Evolutionary conservation across 1,140 invertebrate species (phyloP), one percentile per base, ranked within the genome.

Genomic region (Wiebesia pumilae): DNA sequence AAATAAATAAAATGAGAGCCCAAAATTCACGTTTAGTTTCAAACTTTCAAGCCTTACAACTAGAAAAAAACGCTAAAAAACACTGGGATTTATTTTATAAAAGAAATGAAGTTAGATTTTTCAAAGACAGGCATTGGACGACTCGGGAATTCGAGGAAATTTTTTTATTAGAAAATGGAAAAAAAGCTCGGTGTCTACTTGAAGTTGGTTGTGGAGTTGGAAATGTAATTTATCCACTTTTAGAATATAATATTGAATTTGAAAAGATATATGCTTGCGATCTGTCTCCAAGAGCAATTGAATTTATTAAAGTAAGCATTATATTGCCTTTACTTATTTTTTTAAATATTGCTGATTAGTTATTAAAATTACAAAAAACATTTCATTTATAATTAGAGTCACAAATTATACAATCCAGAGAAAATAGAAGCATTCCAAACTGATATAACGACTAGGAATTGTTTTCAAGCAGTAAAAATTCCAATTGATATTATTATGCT

Each of bases 21-120:
- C 97, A 98, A 93, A 95, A 98, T 91, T 95, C 94, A 1, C 94
- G 97, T 24, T 89, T 97, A 16, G 95, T 99, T 0, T 93, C 95
- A 0, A 95, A 96, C 88, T 97, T 97, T 93, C 97, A 97, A 91
- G 97, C 97, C 51, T 94, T 95, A 10, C 96, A 97, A 92, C 90
- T 99, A 35, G 98, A 99, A 94, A 94, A 92, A 77, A 96, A 99
- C 90, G 97, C 98, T 0, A 96, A 97, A 90, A 97, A 97, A 88
- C 96, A 99, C 92, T 99, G 99, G 99, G 99, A 99, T 94, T 94
- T 98, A 77, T 99, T 99, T 94, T 99, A 99, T 91, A 99, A 99
- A 93, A 94, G 98, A 87, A 98, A 98, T 92, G 96, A 97, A 89
- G 96, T 95, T 0, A 95, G 96, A 89, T 99, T 99, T 91, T 99